Evolutionary conservation across 2,113 vertebrate species (phyloP).

Genomic region (Gasterosteus nipponicus): DNA sequence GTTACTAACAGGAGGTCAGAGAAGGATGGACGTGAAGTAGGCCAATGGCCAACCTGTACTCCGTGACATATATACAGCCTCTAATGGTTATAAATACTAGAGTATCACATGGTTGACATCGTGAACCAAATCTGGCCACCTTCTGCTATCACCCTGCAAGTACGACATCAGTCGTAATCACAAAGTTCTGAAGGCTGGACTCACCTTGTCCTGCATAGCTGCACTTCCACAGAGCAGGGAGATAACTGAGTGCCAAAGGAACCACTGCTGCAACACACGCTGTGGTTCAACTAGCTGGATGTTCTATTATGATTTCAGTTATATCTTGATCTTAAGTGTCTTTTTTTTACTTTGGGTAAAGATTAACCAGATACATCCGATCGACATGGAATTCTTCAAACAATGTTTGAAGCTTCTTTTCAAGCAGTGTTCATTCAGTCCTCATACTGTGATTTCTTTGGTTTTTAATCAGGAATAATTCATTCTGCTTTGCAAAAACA

Average conservation of each 20-base stretch:
- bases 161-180: constrained; percentile 61
- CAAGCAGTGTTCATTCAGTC: constrained; percentile 16
- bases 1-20: constrained; percentile 31
- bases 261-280: constrained; percentile 15
- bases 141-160: constrained; percentile 71
- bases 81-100: constrained; percentile 81
- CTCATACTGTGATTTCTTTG: constrained; percentile 34
- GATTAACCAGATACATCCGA: not conserved
- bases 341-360: not conserved
- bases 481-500: constrained; percentile 25
- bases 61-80: constrained; percentile 70
- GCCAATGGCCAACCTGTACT: constrained; percentile 65
- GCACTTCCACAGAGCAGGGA: constrained; percentile 37
- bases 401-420: not conserved
- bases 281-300: constrained; percentile 23
- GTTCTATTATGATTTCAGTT: constrained; percentile 21
- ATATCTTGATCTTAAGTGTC: constrained; percentile 7
- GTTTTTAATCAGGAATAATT: constrained; percentile 29
- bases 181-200: constrained; percentile 78
- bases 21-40: constrained; percentile 74
- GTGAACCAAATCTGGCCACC: constrained; percentile 74
- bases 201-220: constrained; percentile 79
- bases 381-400: not conserved
- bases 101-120: constrained; percentile 71
- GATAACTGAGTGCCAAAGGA: constrained; percentile 55